Conservation (phyloP, 2,797 vertebrate genomes). For the Neosalanx taihuensis region DNA sequence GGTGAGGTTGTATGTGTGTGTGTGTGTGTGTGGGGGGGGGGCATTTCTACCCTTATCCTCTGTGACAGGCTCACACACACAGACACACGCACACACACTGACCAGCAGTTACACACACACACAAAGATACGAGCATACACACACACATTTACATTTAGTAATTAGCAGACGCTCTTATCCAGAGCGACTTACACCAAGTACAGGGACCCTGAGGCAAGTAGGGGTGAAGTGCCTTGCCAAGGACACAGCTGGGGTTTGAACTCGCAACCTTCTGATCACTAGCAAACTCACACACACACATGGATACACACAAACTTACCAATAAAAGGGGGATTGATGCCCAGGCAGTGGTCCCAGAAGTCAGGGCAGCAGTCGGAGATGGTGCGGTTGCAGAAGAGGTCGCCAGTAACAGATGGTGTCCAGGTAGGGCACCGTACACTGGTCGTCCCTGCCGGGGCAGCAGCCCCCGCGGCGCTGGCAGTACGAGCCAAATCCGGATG, state of each 20-base stretch:
- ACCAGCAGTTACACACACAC: conserved; percentile 1
- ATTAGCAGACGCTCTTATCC: too few species aligned
- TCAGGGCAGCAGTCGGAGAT: conserved; percentile 96
- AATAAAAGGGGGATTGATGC: conserved; percentile 64
- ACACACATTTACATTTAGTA: background rate
- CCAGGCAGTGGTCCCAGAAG: conserved; percentile 91
- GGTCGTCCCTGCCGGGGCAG: conserved; percentile 84
- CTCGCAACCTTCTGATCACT: too few species aligned
- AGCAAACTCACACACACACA: conserved; percentile 6
- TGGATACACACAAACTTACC: conserved; percentile 49
- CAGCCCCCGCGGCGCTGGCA: conserved; percentile 84
- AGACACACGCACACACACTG: background rate
- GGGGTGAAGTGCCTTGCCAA: too few species aligned
- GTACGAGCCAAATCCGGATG: conserved; percentile 86
- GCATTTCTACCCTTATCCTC: conserved; percentile 2
- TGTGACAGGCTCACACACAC: background rate
- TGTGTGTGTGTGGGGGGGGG: too few species aligned
- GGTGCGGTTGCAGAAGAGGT: conserved; percentile 97
- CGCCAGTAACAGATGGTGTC: conserved; percentile 97
- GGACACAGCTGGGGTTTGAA: too few species aligned
- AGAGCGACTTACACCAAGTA: too few species aligned
- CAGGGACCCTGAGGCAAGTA: too few species aligned
- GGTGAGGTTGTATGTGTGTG: too few species aligned
- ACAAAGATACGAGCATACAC: background rate
- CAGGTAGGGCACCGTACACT: conserved; percentile 88